These are phyloP conservation scores for Carcina quercana DNA, from an alignment of 2,888 invertebrate genomes.

Conservation along the genomic window DNA sequence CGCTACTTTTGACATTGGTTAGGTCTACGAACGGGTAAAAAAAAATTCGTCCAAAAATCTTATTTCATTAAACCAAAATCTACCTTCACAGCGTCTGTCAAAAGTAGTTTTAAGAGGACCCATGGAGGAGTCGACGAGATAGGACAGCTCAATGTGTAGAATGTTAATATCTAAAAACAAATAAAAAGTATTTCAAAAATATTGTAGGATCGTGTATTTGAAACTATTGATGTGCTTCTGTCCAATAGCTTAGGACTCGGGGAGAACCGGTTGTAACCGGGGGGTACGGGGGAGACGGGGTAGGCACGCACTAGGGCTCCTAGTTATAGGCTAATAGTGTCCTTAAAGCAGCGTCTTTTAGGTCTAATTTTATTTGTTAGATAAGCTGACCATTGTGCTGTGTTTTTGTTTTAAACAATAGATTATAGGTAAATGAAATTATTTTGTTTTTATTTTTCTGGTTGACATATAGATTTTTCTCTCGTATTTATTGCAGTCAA, in stretches of 20 bases:
- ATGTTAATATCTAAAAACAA: conserved; percentile 40
- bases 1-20: no score
- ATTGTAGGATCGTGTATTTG: conserved; percentile 66
- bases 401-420: conserved; percentile 73
- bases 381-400: conserved; percentile 73
- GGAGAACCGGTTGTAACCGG: conserved; percentile 3
- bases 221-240: conserved; percentile 70
- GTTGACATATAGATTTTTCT: conserved; percentile 47
- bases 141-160: conserved; percentile 69
- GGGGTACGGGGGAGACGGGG: conserved; percentile 24
- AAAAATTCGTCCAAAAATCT: no score
- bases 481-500: conserved; percentile 69
- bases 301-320: conserved; percentile 59
- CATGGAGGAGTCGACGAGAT: no score
- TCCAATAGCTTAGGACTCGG: conserved; percentile 54
- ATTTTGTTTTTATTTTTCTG: conserved; percentile 57
- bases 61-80: no score
- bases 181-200: conserved; percentile 58
- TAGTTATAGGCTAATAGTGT: conserved; percentile 56
- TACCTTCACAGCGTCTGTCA: no score
- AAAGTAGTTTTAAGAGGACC: no score
- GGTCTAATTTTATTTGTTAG: conserved; percentile 64
- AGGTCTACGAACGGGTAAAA: no score
- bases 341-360: conserved; percentile 50
- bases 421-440: conserved; percentile 64